Evolutionary conservation across 2,113 vertebrate species (phyloP), one percentile per base, ranked within the genome.

Genomic region (Cromileptes altivelis): DNA sequence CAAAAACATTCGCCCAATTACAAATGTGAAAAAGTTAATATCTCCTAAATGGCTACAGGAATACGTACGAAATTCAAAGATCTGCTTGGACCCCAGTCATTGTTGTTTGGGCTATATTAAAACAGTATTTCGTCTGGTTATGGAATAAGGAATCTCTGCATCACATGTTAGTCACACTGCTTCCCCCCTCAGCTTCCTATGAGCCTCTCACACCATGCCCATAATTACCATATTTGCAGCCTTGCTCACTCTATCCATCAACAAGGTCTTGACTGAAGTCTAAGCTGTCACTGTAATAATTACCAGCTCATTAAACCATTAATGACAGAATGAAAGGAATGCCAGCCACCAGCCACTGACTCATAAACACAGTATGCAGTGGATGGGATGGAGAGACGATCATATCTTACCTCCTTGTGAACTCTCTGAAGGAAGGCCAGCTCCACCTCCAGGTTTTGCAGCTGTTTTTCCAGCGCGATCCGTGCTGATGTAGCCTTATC

Each of bases 361-460:
- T 68, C 30, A 47, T 21, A 23, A 15, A 53, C 23, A n/a, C 19
- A 23, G 33, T 33, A 2, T 57, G 49, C 25, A n/a, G 25, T 5
- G 4, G 15, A 40, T 9, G 10, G 45, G 74, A 9, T 30, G 30
- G 30, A 30, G 30, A 40, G 42, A 40, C 60, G 23, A 45, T 37
- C 63, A 55, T 37, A 9, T 19, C 27, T 83, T 89, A 96, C 96
- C 95, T 96, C 94, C 79, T 94, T 95, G 53, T 96, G 95, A 88
- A 96, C 94, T 85, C 92, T 94, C 80, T 91, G 90, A 18, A 94
- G 87, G 84, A 96, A 96, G 70, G 86, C 79, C 65, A 95, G 86
- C 91, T 94, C 90, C 25, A 82, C 78, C 74, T 96, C 94, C 75
- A 96, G 88, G 81, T 93, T 95, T 42, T 95, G 92, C 64, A 94